Base-by-base conservation (phyloP, 2,888 invertebrate species). In the Stramonita haemastoma region DNA sequence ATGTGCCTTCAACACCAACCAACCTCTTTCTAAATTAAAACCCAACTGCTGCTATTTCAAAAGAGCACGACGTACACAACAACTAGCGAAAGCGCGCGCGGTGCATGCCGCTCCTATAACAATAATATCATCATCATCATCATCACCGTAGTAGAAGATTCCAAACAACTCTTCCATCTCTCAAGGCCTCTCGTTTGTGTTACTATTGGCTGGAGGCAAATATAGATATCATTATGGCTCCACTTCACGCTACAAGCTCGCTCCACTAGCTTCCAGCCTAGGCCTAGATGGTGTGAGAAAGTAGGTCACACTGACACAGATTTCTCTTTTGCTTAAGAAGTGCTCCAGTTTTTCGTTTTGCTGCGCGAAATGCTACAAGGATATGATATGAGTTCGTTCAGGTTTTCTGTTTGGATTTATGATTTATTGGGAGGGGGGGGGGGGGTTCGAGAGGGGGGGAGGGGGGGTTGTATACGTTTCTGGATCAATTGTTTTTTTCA, bases 161-260 rank as follows among this genome's bases (percentile, higher is more conserved):
- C 46, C 46, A 46, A n/a, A n/a, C n/a, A n/a, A 8, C 66, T 66
- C 66, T 66, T 26, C 26, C 26, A 0, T 66, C 66, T 66, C 66
- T 66, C 22, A 66, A 19, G 26, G 66, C 22, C 22, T 66, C 17
- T 4, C 17, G 66, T n/a, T 19, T 26, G 66, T 73, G 73, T 73
- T 73, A 73, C 73, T 73, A 73, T 73, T 73, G 8, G 73, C 73
- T 73, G 26, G 73, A 73, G n/a, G 73, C 29, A 73, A 73, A 73
- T 73, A 73, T 73, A 73, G 73, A 73, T 73, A n/a, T 73, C 46
- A 46, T 46, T 46, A 46, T 46, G 46, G 70, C 73, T 73, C 73
- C n/a, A 13, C n/a, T 73, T 73, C 26, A 73, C 73, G 26, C 11
- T 22, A n/a, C 5, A 6, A 1, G 13, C 13, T 6, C 1, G 66